Evolutionary conservation across 2,797 vertebrate genomes (phyloP).

Genomic region (Phaenicophaeus curvirostris): DNA sequence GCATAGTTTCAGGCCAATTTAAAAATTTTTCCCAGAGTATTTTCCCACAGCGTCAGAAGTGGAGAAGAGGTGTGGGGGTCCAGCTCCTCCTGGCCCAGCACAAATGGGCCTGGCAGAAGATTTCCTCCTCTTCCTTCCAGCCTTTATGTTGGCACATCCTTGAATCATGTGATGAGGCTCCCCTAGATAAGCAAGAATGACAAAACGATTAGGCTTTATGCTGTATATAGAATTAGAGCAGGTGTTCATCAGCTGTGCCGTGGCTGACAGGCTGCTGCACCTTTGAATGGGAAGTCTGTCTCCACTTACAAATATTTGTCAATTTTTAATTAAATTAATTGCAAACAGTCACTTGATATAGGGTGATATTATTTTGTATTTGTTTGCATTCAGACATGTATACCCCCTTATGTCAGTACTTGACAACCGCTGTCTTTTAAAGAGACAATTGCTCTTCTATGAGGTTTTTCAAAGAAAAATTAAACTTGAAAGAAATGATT

Average conservation of each 20-base stretch:
- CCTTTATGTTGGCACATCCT: background rate
- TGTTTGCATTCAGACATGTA: background rate
- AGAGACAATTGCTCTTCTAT: background rate
- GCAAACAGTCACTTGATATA: conserved; percentile 15
- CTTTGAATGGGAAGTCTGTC: conserved; percentile 21
- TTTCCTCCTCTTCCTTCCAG: background rate
- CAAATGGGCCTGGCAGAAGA: background rate
- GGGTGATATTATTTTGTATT: background rate
- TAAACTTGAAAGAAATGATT: background rate
- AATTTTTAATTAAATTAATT: conserved; percentile 49
- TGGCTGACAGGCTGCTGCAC: conserved; percentile 13
- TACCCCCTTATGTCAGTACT: background rate
- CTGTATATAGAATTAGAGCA: conserved; percentile 36
- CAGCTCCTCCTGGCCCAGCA: background rate
- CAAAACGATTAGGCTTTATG: conserved; percentile 21
- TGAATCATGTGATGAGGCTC: background rate
- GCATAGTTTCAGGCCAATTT: background rate
- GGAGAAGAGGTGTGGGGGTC: background rate
- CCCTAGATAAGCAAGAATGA: background rate
- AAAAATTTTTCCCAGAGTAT: background rate
- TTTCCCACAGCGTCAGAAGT: background rate
- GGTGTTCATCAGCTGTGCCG: conserved; percentile 35
- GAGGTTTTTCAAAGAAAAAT: background rate
- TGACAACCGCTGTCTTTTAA: background rate
- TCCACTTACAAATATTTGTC: conserved; percentile 45